These are phyloP conservation scores for Elymnias hypermnestra DNA, from an alignment of 1,140 invertebrate genomes.

Conservation along the genomic window DNA sequence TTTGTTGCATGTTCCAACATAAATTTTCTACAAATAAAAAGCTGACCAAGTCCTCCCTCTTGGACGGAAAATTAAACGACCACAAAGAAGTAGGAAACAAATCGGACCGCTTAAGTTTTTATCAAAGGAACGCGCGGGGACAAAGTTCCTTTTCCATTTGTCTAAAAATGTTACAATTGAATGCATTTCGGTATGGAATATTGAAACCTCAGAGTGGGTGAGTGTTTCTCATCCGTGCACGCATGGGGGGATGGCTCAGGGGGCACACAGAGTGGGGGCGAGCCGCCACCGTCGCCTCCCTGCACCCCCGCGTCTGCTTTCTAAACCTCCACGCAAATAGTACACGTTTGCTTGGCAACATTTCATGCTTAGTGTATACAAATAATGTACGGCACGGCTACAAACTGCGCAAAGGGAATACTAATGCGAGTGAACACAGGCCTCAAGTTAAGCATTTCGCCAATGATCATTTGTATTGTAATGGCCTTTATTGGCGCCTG, in stretches of 20 bases:
- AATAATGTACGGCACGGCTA: conserved; percentile 67
- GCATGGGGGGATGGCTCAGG: conserved; percentile 40
- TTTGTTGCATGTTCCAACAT: conserved; percentile 6
- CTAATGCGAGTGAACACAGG: conserved; percentile 55
- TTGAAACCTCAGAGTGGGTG: conserved; percentile 69
- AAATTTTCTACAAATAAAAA: conserved; percentile 23
- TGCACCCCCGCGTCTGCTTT: conserved; percentile 49
- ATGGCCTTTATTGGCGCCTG: conserved; percentile 30
- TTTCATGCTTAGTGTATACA: conserved; percentile 74
- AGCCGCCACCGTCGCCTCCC: conserved; percentile 34
- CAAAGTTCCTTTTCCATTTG: conserved; percentile 48
- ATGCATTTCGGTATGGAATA: conserved; percentile 70
- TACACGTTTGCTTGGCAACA: conserved; percentile 73
- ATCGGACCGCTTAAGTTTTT: conserved; percentile 44
- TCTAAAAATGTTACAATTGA: conserved; percentile 69
- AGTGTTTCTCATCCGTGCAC: conserved; percentile 60
- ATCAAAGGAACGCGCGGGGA: conserved; percentile 32
- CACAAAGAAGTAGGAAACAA: conserved; percentile 36
- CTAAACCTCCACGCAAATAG: conserved; percentile 72
- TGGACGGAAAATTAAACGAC: conserved; percentile 37
- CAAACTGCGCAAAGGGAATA: conserved; percentile 70
- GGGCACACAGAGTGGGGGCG: conserved; percentile 32
- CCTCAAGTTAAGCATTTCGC: conserved; percentile 55
- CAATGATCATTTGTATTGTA: conserved; percentile 51
- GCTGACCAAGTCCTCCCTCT: conserved; percentile 25